These are phyloP conservation scores for Holacanthus passer DNA, from an alignment of 2,113 vertebrate species.

Conservation along the genomic window DNA sequence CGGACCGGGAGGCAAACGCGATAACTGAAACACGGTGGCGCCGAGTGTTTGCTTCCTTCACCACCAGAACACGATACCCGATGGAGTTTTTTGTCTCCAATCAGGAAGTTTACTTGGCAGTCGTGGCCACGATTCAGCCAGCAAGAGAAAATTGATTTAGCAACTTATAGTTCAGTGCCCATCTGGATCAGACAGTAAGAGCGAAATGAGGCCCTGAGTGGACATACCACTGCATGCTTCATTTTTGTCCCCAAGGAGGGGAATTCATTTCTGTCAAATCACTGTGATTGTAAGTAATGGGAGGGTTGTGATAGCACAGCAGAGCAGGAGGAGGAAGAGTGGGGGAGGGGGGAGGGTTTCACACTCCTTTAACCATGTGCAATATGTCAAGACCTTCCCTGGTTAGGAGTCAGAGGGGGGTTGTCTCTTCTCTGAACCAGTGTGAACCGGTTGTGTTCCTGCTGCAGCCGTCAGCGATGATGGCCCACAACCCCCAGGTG, in stretches of 20 bases:
- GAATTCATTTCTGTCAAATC: slow-evolving; percentile 63
- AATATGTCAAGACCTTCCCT: slow-evolving; percentile 40
- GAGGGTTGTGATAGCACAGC: slow-evolving; percentile 13
- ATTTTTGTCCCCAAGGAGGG: slow-evolving; percentile 49
- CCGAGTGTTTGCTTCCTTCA: slow-evolving; percentile 5
- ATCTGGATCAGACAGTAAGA: slow-evolving; percentile 49
- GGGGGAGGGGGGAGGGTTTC: slow-evolving; percentile 8
- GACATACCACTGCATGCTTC: slow-evolving; percentile 30
- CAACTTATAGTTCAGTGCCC: slow-evolving; percentile 42
- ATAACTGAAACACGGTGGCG: neutral
- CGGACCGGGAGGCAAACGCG: neutral
- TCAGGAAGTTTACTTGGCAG: slow-evolving; percentile 33
- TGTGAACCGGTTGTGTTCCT: slow-evolving; percentile 34
- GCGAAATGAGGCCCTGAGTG: slow-evolving; percentile 49
- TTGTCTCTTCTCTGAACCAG: slow-evolving; percentile 51
- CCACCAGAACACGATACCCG: neutral
- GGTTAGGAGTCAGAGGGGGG: neutral
- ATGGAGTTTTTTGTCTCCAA: slow-evolving; percentile 18
- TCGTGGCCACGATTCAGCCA: slow-evolving; percentile 46
- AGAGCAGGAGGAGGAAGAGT: neutral
- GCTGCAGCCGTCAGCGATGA: slow-evolving; percentile 14
- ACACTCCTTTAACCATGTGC: slow-evolving; percentile 51
- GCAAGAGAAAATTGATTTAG: slow-evolving; percentile 70
- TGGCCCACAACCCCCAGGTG: slow-evolving; percentile 28
- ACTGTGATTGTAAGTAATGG: slow-evolving; percentile 62